Conservation (phyloP, 1,140 invertebrate genomes). For the Caenorhabditis brenneri region DNA sequence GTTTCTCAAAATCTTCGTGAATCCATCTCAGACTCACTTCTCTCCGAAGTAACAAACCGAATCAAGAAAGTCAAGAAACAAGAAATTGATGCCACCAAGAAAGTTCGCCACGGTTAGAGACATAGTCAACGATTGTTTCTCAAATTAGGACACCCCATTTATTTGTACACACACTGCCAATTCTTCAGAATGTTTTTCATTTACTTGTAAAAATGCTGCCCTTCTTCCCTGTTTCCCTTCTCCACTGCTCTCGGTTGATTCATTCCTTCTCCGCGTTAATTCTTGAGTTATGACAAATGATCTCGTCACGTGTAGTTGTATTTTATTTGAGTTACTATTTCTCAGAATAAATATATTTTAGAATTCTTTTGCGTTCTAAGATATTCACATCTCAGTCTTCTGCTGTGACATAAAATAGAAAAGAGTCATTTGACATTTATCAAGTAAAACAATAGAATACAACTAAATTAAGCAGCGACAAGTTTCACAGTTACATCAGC, state of each 20-base stretch:
- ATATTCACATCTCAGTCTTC: too few relatives aligned
- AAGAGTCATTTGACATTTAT: too few relatives aligned
- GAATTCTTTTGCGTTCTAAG: too few relatives aligned
- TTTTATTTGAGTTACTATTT: neutral
- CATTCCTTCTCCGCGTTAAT: neutral
- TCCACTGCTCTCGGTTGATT: neutral
- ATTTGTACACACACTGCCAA: slow-evolving; percentile 26
- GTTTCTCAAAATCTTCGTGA: slow-evolving; percentile 40
- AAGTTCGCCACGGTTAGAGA: neutral
- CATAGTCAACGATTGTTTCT: neutral
- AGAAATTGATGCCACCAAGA: slow-evolving; percentile 15
- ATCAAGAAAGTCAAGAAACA: slow-evolving; percentile 17
- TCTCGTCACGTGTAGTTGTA: slow-evolving; percentile 27
- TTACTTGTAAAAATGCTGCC: slow-evolving; percentile 23
- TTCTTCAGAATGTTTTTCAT: neutral
- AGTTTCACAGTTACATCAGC: neutral
- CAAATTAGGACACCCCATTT: neutral
- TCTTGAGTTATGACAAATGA: slow-evolving; percentile 14
- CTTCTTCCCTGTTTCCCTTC: neutral
- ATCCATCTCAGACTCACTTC: slow-evolving; percentile 38
- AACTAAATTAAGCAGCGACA: neutral
- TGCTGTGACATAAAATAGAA: too few relatives aligned
- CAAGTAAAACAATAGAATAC: neutral
- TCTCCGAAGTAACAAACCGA: slow-evolving; percentile 7
- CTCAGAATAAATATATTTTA: slow-evolving; percentile 12